Conservation (phyloP, 2,797 vertebrate species). For the Carapus acus region DNA sequence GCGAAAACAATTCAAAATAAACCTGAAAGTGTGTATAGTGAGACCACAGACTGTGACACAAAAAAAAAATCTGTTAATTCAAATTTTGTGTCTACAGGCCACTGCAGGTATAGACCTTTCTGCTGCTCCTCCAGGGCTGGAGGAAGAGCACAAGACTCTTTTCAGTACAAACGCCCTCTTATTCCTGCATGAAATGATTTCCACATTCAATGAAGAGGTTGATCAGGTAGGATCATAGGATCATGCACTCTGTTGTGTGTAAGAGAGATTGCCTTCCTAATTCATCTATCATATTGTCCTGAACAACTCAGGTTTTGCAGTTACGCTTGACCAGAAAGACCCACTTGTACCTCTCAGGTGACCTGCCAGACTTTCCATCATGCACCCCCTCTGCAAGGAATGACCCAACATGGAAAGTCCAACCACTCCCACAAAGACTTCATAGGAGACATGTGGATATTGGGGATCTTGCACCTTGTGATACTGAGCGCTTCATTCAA, state of each 20-base stretch:
- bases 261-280: neutral
- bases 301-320: constrained; percentile 59
- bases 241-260: too few relatives aligned
- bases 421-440: constrained; percentile 66
- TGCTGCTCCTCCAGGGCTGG: constrained; percentile 62
- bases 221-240: constrained; percentile 68
- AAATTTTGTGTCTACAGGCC: constrained; percentile 28
- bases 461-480: constrained; percentile 73
- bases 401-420: constrained; percentile 70
- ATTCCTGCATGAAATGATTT: constrained; percentile 72
- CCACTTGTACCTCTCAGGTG: constrained; percentile 67
- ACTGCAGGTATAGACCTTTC: constrained; percentile 61
- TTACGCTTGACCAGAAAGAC: constrained; percentile 67
- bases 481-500: constrained; percentile 65
- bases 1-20: too few relatives aligned
- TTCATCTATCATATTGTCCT: neutral
- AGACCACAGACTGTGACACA: too few relatives aligned
- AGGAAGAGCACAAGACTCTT: constrained; percentile 63
- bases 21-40: neutral
- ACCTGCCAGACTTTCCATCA: constrained; percentile 66
- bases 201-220: constrained; percentile 70
- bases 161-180: constrained; percentile 63
- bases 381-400: constrained; percentile 58
- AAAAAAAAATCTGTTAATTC: too few relatives aligned
- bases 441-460: constrained; percentile 75